Evolutionary conservation across 1,140 invertebrate genomes (phyloP).

Genomic region (Papilio glaucus): DNA sequence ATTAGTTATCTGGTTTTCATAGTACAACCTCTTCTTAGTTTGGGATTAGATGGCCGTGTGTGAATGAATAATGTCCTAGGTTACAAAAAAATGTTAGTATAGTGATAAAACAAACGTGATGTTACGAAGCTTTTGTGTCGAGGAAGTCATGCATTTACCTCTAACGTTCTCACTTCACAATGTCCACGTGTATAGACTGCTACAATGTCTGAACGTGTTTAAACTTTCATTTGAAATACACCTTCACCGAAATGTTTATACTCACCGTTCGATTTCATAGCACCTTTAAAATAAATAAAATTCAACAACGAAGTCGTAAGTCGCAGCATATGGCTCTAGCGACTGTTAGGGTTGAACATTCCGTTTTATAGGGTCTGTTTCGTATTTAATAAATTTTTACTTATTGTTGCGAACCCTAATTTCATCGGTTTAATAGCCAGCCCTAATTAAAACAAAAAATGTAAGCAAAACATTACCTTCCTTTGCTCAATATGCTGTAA

Average conservation of each 20-base stretch:
- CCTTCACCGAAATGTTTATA: conserved; percentile 46
- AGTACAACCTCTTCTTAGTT: too few species aligned
- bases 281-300: conserved; percentile 53
- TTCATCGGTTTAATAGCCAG: conserved; percentile 6
- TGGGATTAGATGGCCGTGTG: too few species aligned
- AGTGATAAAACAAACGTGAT: background rate
- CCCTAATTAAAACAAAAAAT: conserved; percentile 22
- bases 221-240: conserved; percentile 39
- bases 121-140: conserved; percentile 22
- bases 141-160: conserved; percentile 33
- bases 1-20: too few species aligned
- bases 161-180: conserved; percentile 24
- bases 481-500: conserved; percentile 16
- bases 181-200: conserved; percentile 6
- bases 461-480: conserved; percentile 1
- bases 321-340: conserved; percentile 47
- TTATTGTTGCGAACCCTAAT: conserved; percentile 21
- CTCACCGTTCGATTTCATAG: conserved; percentile 50
- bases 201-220: conserved; percentile 24
- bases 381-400: conserved; percentile 32
- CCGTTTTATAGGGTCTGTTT: conserved; percentile 25
- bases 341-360: conserved; percentile 41
- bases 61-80: too few species aligned
- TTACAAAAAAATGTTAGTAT: too few species aligned
- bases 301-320: conserved; percentile 45